Evolutionary conservation across 2,888 invertebrate species (phyloP), one percentile per base, ranked within the genome.

Genomic region (Rotaria macrura): DNA sequence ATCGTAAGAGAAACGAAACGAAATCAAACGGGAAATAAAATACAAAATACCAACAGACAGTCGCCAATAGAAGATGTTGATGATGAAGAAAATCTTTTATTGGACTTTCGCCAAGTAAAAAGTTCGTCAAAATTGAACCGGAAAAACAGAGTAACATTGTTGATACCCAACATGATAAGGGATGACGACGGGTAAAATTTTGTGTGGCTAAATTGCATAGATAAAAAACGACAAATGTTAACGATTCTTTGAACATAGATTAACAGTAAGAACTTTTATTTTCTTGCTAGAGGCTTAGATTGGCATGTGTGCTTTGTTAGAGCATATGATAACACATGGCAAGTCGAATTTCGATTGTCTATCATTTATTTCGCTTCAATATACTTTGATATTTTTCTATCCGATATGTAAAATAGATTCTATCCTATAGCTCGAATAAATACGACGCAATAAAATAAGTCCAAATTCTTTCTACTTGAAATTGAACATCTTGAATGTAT

Each of bases 21-120:
- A 98, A 93, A 91, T 99, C 99, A 91, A 98, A 96, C 0, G 99
- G 99, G 47, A 96, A 97, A 92, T 99, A 99, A 92, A 98, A 99
- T 87, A 99, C 94, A 85, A 96, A 92, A 91, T 99, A 99, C 96
- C 96, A 96, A 87, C 95, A 95, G 87, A 94, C 92, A 72, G 95
- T 95, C 87, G 96, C 96, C 85, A 97, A 94, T 87, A 95, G 91
- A 29, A 97, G 86, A 97, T 49, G 47, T 57, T 86, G 86, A 86
- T 86, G 84, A 38, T 52, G 43, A 47, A 84, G 52, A 83, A 86
- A 93, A 40, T 96, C 96, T 40, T 95, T 95, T 87, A 97, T 92
- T 88, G 96, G 94, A 23, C 97, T 96, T 92, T 97, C 97, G 49
- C 96, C 96, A 86, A 97, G 93, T 88, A 97, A 93, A 86, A 95